Evolutionary conservation across 2,797 vertebrate genomes (phyloP), one percentile per base, ranked within the genome.

Genomic region (Xenentodon cancila): DNA sequence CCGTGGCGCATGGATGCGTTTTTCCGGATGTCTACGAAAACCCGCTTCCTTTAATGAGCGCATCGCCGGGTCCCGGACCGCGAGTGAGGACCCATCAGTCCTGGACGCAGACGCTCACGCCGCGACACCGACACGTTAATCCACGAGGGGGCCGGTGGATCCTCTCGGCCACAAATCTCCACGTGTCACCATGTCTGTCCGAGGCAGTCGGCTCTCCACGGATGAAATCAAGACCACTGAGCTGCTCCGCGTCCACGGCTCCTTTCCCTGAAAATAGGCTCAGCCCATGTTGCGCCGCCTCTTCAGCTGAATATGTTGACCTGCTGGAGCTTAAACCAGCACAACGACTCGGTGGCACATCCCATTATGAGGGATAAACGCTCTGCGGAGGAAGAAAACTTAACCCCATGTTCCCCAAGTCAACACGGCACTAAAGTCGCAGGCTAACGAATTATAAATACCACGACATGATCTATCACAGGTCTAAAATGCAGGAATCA

Each of bases 301-400:
- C 82, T 55, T 64, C 71, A 66, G 13, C 84, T 82, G 71, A 80
- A 82, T 85, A 60, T 73, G 85, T 75, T 84, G 91, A 90, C 80
- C 91, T 85, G 89, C 89, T 82, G 77, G 30, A 50, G 85, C 86
- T 91, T 64, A 90, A 83, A 84, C 52, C 77, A 57, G 80, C 74
- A 48, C 71, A 86, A 79, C 79, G 84, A 88, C 82, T 79, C 84
- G 73, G 79, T 70, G 85, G 76, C 89, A 89, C 86, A 92, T 91
- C 91, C 90, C 90, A 90, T 93, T 91, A 92, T 76, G 72, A 84
- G 68, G 88, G 89, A 91, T 90, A 73, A 91, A 77, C 83, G 64
- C 64, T 56, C 58, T 49, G 59, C 59, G 37, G 75, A 72, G 67
- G 77, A 77, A 56, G 69, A 67, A 69, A 82, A 84, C 66, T 91